Base-by-base conservation (phyloP, 2,888 invertebrate species). In the Melikaiella ostensackeni region DNA sequence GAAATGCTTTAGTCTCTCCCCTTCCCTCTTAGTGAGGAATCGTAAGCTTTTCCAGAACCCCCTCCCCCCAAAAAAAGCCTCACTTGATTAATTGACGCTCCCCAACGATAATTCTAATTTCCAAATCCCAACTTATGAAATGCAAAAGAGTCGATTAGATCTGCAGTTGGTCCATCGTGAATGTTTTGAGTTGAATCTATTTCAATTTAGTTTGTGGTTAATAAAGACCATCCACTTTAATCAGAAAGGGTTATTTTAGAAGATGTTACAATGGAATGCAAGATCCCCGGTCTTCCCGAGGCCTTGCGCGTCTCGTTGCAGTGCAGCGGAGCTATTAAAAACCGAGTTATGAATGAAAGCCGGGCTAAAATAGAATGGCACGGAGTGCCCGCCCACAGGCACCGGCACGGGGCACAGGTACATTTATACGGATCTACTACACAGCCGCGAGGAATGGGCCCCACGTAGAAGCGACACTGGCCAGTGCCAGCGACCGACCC, bases 291-390 rank as follows among this genome's bases (percentile, higher is more conserved):
- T 55, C 55, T 55, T 13, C 2, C 21, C 13, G 84, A 83, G 84
- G 87, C 84, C 83, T 80, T 80, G 79, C 55, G 79, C 80, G 70
- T 82, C 81, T 77, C 79, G 79, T 80, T 81, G 85, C 84, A 84
- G 84, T 83, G 21, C 78, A 59, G 57, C 42, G 77, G 84, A 87
- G 89, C 89, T 90, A 89, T 90, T 89, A 90, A 89, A 91, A 90
- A 89, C 88, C 86, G 83, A 90, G 89, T 91, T 91, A 90, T 91
- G 91, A 91, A 91, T 90, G 91, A 90, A 90, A 90, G 87, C 88
- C 84, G 86, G 80, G 88, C 89, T 89, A 89, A 90, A 91, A 90
- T 90, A 91, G 91, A 91, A 89, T 90, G 89, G 90, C 88, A 89
- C 85, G 85, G 84, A 85, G 88, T 85, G 90, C 88, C 89, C 89